These are phyloP conservation scores for Unio pictorum DNA, from an alignment of 2,888 invertebrate genomes.

Conservation along the genomic window DNA sequence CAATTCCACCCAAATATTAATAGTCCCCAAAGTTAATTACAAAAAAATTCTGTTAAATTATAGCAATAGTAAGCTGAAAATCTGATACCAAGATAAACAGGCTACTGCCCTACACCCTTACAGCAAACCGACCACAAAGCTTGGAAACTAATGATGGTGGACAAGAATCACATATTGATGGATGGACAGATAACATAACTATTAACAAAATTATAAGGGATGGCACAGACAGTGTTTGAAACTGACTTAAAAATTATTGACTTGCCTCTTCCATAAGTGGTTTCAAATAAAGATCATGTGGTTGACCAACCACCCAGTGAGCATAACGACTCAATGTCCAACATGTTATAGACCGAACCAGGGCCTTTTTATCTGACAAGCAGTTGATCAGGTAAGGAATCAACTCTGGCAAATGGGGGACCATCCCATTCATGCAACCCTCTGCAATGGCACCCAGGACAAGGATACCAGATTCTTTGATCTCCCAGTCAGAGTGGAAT, in stretches of 20 bases:
- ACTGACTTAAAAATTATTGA: constrained; percentile 16
- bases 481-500: constrained; percentile 96
- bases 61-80: too few species aligned
- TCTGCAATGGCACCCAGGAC: constrained; percentile 92
- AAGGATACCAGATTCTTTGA: constrained; percentile 93
- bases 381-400: constrained; percentile 96
- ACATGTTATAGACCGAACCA: constrained; percentile 98
- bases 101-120: too few species aligned
- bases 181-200: too few species aligned
- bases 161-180: too few species aligned
- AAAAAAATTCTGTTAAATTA: too few species aligned
- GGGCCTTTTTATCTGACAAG: constrained; percentile 93
- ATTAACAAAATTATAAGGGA: too few species aligned
- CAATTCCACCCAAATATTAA: too few species aligned
- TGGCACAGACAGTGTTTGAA: too few species aligned
- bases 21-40: too few species aligned
- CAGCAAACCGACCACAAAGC: too few species aligned
- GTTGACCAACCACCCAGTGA: constrained; percentile 97
- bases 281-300: constrained; percentile 93
- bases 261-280: constrained; percentile 92
- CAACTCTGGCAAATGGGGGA: constrained; percentile 94
- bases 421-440: constrained; percentile 96
- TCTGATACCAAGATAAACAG: too few species aligned
- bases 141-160: too few species aligned
- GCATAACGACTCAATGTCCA: constrained; percentile 99